phyloP scores from a whole-genome alignment of 2,797 vertebrate species.

The Morelia viridis region DNA sequence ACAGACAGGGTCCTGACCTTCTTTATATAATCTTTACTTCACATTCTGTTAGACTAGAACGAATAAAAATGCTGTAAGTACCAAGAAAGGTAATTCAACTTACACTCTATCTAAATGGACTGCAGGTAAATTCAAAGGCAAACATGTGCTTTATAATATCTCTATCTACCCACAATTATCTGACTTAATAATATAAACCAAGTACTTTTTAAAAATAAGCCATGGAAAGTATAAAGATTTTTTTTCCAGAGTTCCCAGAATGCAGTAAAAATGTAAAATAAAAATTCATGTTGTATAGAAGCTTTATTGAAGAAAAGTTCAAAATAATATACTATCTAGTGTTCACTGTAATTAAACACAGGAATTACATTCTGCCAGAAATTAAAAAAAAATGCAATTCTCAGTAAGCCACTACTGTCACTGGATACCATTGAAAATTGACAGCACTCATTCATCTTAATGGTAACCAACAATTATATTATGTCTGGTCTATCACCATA shows the following conservation, averaged over 20 bases:
- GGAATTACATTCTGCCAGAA: slow-evolving; percentile 8
- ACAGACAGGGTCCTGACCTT: too few relatives aligned
- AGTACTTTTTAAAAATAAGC: slow-evolving; percentile 38
- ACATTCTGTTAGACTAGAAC: too few relatives aligned
- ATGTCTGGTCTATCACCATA: background rate
- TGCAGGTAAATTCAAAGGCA: background rate
- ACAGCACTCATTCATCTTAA: background rate
- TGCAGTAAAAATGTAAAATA: slow-evolving; percentile 46
- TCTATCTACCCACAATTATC: slow-evolving; percentile 32
- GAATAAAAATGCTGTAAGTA: background rate
- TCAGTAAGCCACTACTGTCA: background rate
- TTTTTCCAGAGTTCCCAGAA: slow-evolving; percentile 32
- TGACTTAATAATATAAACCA: slow-evolving; percentile 44
- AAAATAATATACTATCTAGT: slow-evolving; percentile 39
- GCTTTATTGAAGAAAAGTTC: slow-evolving; percentile 29
- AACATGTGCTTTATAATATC: background rate
- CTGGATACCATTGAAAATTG: background rate
- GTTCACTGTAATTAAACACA: slow-evolving; percentile 27
- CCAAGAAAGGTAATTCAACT: background rate
- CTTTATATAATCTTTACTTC: too few relatives aligned
- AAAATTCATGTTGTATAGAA: slow-evolving; percentile 32
- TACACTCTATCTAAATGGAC: background rate
- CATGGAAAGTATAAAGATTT: slow-evolving; percentile 56
- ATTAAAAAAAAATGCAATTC: background rate
- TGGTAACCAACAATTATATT: background rate